Percentiles rank a stretch among this genome's conserved stretches.
phyloP scores from a whole-genome alignment of 92 coral and sea anemone genomes.

The Chrysogorgia sp. region DNA sequence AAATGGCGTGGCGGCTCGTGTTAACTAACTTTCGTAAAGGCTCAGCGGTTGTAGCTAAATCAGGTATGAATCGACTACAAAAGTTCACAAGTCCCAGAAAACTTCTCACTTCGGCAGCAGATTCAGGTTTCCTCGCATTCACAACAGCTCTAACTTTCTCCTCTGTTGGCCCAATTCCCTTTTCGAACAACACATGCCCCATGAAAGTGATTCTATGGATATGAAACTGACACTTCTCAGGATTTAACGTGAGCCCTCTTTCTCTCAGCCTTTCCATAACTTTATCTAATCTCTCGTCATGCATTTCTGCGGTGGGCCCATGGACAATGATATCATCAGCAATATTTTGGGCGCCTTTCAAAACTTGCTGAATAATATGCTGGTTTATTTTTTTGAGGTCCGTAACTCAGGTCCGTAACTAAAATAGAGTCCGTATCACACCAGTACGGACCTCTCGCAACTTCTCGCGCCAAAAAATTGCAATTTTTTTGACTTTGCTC shows the following conservation, averaged over 20 bases:
- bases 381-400: no score
- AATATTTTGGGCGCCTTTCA: constrained; percentile 48
- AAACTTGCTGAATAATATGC: constrained; percentile 9
- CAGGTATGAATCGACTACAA: constrained; percentile 40
- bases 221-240: constrained; percentile 61
- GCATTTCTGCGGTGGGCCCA: constrained; percentile 53
- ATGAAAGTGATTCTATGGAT: constrained; percentile 57
- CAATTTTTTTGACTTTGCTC: no score
- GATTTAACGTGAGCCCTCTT: constrained; percentile 54
- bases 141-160: constrained; percentile 59
- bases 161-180: constrained; percentile 66
- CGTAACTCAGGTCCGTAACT: no score
- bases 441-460: constrained; percentile 27
- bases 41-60: constrained; percentile 17
- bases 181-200: constrained; percentile 59
- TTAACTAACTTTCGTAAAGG: constrained; percentile 18
- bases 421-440: no score
- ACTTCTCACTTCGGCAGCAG: constrained; percentile 64
- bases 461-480: no score
- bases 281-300: constrained; percentile 57
- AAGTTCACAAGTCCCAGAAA: constrained; percentile 67
- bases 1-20: constrained; percentile 14
- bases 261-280: constrained; percentile 50
- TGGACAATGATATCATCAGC: constrained; percentile 66
- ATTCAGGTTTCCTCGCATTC: constrained; percentile 62